Conservation (phyloP, 2,888 invertebrate species). For the Coecobrya sp. region DNA sequence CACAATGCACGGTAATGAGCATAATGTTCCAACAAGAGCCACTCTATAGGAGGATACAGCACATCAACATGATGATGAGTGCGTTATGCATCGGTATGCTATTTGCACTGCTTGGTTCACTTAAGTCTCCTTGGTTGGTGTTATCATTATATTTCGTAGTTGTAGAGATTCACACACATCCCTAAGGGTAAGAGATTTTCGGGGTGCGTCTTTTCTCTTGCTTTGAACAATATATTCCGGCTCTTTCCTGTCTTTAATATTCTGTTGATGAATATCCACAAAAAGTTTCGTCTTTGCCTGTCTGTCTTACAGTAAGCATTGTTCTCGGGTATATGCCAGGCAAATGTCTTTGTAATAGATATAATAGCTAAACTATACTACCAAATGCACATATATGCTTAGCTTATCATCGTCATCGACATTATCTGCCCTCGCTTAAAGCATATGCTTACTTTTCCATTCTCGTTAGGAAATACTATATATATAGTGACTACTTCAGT, state of each 20-base stretch:
- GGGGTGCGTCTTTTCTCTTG: slow-evolving; percentile 66
- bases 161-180: slow-evolving; percentile 60
- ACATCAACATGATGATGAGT: not conserved
- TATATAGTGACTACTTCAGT: not conserved
- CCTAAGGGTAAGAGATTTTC: slow-evolving; percentile 71
- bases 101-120: slow-evolving; percentile 35
- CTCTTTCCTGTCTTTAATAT: slow-evolving; percentile 21
- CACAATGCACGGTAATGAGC: not conserved
- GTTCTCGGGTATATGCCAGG: not conserved
- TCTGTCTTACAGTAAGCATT: not conserved
- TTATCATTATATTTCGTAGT: not conserved
- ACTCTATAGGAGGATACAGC: not conserved
- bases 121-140: slow-evolving; percentile 37
- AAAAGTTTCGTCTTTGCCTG: slow-evolving; percentile 39
- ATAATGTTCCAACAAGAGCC: not conserved
- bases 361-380: not conserved
- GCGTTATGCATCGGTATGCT: slow-evolving; percentile 60
- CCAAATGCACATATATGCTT: too few species aligned
- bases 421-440: slow-evolving; percentile 26
- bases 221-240: not conserved
- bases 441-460: slow-evolving; percentile 37
- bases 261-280: slow-evolving; percentile 54
- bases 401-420: not conserved
- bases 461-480: slow-evolving; percentile 15
- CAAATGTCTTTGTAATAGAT: not conserved